Evolutionary conservation across 2,113 vertebrate species (phyloP), one percentile per base, ranked within the genome.

Genomic region (Paracanthobrama guichenoti): DNA sequence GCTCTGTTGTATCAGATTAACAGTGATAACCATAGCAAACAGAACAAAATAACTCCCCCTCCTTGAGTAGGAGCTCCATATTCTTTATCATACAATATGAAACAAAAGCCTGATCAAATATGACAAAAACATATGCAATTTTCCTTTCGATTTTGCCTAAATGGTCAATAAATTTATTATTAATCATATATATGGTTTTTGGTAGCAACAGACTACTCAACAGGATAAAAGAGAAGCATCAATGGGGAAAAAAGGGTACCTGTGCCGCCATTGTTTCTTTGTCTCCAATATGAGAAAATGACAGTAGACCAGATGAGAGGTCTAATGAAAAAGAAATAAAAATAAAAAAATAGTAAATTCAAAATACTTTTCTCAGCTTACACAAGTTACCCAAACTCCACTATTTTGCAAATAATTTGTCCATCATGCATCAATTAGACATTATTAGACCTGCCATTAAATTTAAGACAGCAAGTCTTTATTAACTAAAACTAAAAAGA

Each of bases 251-350:
- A 79, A 53, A 69, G 26, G 1, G 4, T 91, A 95, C 93, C 93
- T 93, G 90, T 82, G 69, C n/a, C 64, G 95, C 92, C 92, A 94
- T 85, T 16, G 46, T 26, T 4, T 93, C 91, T 88, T 92, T 93
- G 71, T 87, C 88, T 86, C 90, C 92, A 84, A 88, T 88, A 57
- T 94, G 91, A 69, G 94, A 75, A 86, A 90, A 91, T 42, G 94
- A 89, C 88, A 90, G 39, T 44, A 92, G 87, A 50, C 93, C 94
- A 86, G 90, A 9, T 84, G 94, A 94, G 75, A 95, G 88, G 82
- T 95, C 96, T 98, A 91, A 71, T 73, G 86, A 12, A 75, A 50
- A 3, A 39, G 86, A 92, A 11, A 85, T 11, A 46, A 24, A 28
- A 71, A 42, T 3, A 26, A 10, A 18, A 35, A 50, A 22, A 44